Conservation (phyloP, 2,113 vertebrate species). For the Bubo scandiacus region DNA sequence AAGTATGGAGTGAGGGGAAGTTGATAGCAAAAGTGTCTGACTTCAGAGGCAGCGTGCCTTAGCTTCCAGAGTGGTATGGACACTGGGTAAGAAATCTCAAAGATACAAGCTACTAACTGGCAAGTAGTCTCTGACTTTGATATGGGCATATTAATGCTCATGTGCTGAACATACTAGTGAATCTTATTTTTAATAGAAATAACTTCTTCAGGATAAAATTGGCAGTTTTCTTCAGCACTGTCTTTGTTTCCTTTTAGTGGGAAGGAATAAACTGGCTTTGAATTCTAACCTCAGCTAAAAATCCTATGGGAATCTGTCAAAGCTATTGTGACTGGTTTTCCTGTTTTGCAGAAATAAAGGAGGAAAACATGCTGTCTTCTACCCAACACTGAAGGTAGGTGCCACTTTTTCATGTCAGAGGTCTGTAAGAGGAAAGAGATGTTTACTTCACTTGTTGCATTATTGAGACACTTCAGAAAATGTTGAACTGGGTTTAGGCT, state of each 20-base stretch:
- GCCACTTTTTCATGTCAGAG: neutral
- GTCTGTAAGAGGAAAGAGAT: neutral
- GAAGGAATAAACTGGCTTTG: neutral
- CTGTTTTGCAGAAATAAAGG: slow-evolving; percentile 82
- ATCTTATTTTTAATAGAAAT: neutral
- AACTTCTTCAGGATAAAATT: neutral
- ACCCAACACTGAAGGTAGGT: slow-evolving; percentile 90
- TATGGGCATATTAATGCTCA: neutral
- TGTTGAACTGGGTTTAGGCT: neutral
- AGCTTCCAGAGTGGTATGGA: neutral
- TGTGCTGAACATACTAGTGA: neutral
- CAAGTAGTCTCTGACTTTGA: neutral
- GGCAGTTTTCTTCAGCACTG: neutral
- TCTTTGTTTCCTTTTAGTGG: neutral
- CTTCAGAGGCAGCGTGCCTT: neutral
- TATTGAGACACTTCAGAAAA: neutral
- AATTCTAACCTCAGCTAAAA: neutral
- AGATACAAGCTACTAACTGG: neutral
- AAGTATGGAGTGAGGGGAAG: neutral
- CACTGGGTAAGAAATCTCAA: neutral
- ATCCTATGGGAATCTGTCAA: neutral
- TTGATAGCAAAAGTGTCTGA: neutral
- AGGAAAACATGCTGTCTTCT: slow-evolving; percentile 87
- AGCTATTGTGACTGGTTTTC: neutral
- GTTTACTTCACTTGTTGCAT: neutral